phyloP scores from a whole-genome alignment of 2,797 vertebrate genomes.

The Erpetoichthys calabaricus region DNA sequence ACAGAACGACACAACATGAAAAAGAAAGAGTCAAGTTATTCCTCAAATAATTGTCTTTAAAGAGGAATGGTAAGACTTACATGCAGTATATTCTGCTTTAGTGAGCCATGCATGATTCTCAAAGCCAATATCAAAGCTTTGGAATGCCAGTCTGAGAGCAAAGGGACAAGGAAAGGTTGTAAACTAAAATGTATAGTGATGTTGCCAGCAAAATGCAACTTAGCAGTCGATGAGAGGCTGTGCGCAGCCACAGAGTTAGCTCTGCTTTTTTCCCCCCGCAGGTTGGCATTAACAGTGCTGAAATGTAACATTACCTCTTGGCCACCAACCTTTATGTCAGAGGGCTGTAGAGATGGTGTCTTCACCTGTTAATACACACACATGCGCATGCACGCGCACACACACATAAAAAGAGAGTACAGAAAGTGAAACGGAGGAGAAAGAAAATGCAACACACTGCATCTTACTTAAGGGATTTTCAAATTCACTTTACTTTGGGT shows the following conservation, averaged over 20 bases:
- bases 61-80: conserved; percentile 14
- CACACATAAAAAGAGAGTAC: conserved; percentile 12
- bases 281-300: conserved; percentile 21
- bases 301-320: conserved; percentile 60
- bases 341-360: conserved; percentile 52
- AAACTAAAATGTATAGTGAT: conserved; percentile 2
- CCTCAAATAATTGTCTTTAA: conserved; percentile 5
- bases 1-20: conserved; percentile 29
- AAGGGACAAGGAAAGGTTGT: conserved; percentile 11
- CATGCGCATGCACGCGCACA: conserved; percentile 14
- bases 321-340: conserved; percentile 59
- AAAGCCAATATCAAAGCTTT: conserved; percentile 25
- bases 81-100: conserved; percentile 24
- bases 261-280: not conserved
- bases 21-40: conserved; percentile 18
- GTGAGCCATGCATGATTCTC: conserved; percentile 27
- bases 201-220: conserved; percentile 14
- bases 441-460: not conserved
- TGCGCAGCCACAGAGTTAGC: conserved; percentile 17
- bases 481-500: too few relatives aligned
- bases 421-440: not conserved
- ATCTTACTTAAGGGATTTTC: too few relatives aligned
- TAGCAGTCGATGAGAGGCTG: conserved; percentile 11
- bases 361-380: conserved; percentile 46
- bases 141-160: conserved; percentile 30